Conservation (phyloP, 2,888 invertebrate genomes). For the Sylvicola cinctus region DNA sequence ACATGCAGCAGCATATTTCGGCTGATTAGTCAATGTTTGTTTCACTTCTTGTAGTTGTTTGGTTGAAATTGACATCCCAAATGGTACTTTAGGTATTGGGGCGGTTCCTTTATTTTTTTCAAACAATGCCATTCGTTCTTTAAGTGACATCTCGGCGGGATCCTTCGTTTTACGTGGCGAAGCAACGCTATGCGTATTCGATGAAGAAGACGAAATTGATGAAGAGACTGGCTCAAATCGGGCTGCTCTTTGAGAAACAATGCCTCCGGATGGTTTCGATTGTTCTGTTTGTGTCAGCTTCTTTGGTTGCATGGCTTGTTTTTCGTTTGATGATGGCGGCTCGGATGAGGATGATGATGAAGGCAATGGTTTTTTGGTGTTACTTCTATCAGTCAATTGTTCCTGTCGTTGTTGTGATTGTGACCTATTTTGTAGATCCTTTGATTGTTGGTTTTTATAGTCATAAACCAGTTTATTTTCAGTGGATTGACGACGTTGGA, state of each 20-base stretch:
- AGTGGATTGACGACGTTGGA: conserved; percentile 55
- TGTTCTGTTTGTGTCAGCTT: no score
- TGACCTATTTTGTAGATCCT: conserved; percentile 26
- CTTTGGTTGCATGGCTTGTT: no score
- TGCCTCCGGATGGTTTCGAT: no score
- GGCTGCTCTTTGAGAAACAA: no score
- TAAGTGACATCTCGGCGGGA: conserved; percentile 64
- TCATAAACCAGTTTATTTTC: no score
- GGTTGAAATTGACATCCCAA: conserved; percentile 14
- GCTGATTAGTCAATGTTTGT: neutral
- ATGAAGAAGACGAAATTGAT: conserved; percentile 7
- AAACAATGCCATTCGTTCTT: conserved; percentile 71
- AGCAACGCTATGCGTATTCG: conserved; percentile 33
- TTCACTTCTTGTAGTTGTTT: neutral
- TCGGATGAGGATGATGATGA: no score
- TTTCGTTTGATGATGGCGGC: no score
- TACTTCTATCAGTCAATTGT: no score
- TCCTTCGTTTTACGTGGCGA: conserved; percentile 33
- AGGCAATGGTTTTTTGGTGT: no score
- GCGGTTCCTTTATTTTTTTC: conserved; percentile 61
- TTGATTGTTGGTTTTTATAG: no score
- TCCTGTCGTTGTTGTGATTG: conserved; percentile 6
- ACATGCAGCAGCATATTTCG: neutral
- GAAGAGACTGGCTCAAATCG: conserved; percentile 5
- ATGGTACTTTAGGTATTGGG: conserved; percentile 54